These are phyloP conservation scores for Microtus oregoni DNA, from an alignment of 2,113 vertebrate species.

Conservation along the genomic window DNA sequence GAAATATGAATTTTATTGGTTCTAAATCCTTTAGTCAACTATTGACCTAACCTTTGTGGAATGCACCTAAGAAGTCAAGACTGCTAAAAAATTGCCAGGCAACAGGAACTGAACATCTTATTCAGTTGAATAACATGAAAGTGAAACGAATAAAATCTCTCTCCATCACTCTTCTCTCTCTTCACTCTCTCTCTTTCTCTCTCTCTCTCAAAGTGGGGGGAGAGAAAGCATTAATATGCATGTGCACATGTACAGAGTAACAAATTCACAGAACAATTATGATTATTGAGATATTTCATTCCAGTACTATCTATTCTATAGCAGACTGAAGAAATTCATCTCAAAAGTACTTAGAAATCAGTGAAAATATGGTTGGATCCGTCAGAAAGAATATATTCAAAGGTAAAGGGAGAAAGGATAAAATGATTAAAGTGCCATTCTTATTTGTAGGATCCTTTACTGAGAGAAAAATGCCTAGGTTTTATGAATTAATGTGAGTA, in stretches of 20 bases:
- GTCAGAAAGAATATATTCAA: neutral
- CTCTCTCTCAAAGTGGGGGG: neutral
- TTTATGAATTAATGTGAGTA: neutral
- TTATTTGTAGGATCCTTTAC: neutral
- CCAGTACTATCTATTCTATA: neutral
- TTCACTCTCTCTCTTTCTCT: neutral
- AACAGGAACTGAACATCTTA: neutral
- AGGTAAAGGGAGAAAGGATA: neutral
- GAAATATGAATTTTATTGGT: neutral
- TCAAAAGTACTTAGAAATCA: neutral
- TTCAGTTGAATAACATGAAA: neutral
- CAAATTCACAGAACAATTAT: neutral
- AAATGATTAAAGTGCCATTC: neutral
- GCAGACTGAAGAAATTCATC: neutral
- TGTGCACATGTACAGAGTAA: neutral
- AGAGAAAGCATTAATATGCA: neutral
- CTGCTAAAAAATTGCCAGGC: neutral
- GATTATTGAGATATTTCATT: neutral
- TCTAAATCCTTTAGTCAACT: neutral
- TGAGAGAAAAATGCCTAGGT: neutral
- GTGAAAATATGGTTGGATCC: neutral
- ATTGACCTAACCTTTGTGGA: neutral
- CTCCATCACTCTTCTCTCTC: fast-evolving
- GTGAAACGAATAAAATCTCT: neutral
- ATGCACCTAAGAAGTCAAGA: neutral